Evolutionary conservation across 2,797 vertebrate genomes (phyloP).

Genomic region (Balearica regulorum): DNA sequence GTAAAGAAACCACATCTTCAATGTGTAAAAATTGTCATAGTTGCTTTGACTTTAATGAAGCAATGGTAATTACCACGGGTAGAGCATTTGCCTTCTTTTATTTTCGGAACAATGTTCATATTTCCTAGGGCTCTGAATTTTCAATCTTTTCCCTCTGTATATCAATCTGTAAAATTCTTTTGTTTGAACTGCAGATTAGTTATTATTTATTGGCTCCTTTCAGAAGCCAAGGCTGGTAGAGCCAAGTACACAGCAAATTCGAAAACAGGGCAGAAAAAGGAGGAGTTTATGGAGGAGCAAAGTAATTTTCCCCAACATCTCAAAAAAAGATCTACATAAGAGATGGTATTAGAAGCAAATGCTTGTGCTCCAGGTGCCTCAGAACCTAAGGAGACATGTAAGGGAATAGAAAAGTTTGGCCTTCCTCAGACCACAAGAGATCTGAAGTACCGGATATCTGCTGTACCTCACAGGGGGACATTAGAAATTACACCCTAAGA

Average conservation of each 20-base stretch:
- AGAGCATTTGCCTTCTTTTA: not conserved
- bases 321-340: not conserved
- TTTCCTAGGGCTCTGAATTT: not conserved
- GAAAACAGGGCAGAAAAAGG: not conserved
- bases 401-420: not conserved
- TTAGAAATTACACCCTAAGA: not conserved
- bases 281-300: not conserved
- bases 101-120: not conserved
- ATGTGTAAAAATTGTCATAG: not conserved
- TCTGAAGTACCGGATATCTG: not conserved
- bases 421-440: not conserved
- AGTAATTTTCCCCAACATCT: not conserved
- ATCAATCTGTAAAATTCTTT: not conserved
- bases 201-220: not conserved
- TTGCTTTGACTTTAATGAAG: not conserved
- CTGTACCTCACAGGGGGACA: not conserved
- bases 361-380: not conserved
- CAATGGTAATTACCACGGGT: not conserved
- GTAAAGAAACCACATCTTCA: not conserved
- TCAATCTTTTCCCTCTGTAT: not conserved
- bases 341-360: not conserved
- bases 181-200: not conserved
- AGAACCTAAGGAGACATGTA: not conserved
- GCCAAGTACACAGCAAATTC: not conserved
- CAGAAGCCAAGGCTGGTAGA: not conserved